Conservation (phyloP, 2,888 invertebrate genomes). For the Brachypterus glaber region DNA sequence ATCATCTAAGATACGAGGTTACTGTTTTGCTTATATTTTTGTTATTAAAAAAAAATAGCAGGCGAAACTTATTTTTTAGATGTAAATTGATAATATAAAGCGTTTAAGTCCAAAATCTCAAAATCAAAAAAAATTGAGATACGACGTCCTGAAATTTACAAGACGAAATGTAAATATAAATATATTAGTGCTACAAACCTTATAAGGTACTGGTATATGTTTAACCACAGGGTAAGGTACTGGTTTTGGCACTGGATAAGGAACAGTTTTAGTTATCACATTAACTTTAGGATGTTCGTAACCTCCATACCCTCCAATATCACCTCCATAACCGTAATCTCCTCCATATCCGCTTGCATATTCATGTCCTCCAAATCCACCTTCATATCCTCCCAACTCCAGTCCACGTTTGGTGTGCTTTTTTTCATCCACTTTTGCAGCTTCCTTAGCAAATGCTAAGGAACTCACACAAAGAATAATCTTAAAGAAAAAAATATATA, state of each 20-base stretch:
- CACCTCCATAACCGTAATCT: slow-evolving; percentile 15
- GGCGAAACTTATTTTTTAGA: too few species aligned
- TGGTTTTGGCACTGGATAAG: slow-evolving; percentile 42
- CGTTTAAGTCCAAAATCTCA: too few species aligned
- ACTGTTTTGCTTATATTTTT: too few species aligned
- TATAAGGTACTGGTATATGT: slow-evolving; percentile 48
- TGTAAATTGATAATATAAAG: too few species aligned
- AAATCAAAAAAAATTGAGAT: too few species aligned
- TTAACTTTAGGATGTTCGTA: slow-evolving; percentile 27
- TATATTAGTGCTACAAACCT: too few species aligned
- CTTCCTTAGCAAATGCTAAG: slow-evolving; percentile 14
- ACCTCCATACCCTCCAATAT: slow-evolving; percentile 13
- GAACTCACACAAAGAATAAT: slow-evolving; percentile 10
- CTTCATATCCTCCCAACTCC: slow-evolving; percentile 15
- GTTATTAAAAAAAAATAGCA: too few species aligned
- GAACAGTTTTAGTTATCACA: slow-evolving; percentile 31
- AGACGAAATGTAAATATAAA: slow-evolving; percentile 1
- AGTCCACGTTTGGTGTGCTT: slow-evolving; percentile 24
- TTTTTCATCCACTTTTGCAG: slow-evolving; percentile 17
- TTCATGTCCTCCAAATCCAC: slow-evolving; percentile 17
- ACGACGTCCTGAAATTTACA: too few species aligned
- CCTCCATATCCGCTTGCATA: slow-evolving; percentile 13
- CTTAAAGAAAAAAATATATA: too few species aligned
- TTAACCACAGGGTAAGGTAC: slow-evolving; percentile 44
- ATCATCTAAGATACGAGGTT: too few species aligned